Percentiles rank a stretch among this genome's conserved stretches.
phyloP scores from a whole-genome alignment of 2,888 invertebrate genomes.

The Dione juno region DNA sequence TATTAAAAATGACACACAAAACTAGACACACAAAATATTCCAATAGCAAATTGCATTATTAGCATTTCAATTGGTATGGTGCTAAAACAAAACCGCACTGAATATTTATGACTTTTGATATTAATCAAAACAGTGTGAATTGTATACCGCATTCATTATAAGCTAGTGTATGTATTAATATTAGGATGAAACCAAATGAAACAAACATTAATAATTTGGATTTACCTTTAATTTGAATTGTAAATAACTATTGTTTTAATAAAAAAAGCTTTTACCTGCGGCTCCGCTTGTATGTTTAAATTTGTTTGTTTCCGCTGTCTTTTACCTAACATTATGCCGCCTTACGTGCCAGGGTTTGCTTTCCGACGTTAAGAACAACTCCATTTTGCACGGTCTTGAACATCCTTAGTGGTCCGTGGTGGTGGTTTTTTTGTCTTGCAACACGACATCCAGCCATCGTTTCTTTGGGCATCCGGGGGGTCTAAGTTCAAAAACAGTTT shows the following conservation, averaged over 20 bases:
- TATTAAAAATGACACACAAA: background rate
- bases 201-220: background rate
- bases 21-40: background rate
- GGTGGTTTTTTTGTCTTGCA: too few species aligned
- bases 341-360: too few species aligned
- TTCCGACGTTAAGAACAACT: too few species aligned
- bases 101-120: slow-evolving; percentile 36
- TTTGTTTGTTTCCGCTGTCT: too few species aligned
- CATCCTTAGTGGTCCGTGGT: too few species aligned
- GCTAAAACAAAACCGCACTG: slow-evolving; percentile 11
- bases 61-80: slow-evolving; percentile 29
- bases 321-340: too few species aligned
- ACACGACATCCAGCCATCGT: too few species aligned
- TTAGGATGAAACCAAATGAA: background rate
- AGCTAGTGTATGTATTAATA: background rate
- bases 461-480: too few species aligned
- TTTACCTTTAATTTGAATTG: background rate
- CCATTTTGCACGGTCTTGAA: too few species aligned
- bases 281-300: too few species aligned
- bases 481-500: too few species aligned
- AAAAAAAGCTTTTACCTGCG: too few species aligned
- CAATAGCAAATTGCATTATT: slow-evolving; percentile 18
- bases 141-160: slow-evolving; percentile 20
- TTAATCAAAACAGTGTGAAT: slow-evolving; percentile 28
- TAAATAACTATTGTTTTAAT: background rate